These are phyloP conservation scores for Parochlus steinenii DNA, from an alignment of 2,888 invertebrate genomes.

Conservation along the genomic window DNA sequence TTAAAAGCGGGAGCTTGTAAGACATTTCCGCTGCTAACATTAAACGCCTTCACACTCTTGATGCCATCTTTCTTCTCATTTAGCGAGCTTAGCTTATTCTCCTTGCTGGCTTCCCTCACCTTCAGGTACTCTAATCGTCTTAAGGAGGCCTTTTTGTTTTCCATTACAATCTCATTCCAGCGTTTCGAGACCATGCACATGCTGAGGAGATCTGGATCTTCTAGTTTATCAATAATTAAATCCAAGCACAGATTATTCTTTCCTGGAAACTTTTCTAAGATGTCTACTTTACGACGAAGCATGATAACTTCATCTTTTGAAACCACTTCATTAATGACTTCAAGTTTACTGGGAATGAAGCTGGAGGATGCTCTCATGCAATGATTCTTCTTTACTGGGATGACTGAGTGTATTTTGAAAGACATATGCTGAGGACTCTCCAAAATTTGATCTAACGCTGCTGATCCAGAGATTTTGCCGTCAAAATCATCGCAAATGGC, in stretches of 20 bases:
- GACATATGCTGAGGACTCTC: too few relatives aligned
- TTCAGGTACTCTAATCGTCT: conserved; percentile 11
- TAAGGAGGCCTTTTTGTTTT: conserved; percentile 1
- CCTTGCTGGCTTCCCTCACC: neutral
- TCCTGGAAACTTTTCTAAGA: conserved; percentile 1
- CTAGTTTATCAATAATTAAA: neutral
- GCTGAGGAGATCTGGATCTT: neutral
- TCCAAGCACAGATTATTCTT: neutral
- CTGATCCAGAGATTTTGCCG: conserved; percentile 6
- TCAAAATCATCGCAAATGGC: too few relatives aligned
- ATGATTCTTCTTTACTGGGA: conserved; percentile 2
- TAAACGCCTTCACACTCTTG: too few relatives aligned
- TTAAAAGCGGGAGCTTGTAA: too few relatives aligned
- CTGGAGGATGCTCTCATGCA: too few relatives aligned
- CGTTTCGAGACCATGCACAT: conserved; percentile 9
- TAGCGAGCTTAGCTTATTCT: conserved; percentile 9
- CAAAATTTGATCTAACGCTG: too few relatives aligned
- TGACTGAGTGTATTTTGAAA: too few relatives aligned
- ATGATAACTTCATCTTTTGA: neutral
- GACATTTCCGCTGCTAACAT: too few relatives aligned
- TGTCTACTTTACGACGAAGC: conserved; percentile 4
- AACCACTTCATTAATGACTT: neutral
- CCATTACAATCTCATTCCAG: conserved; percentile 2
- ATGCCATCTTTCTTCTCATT: too few relatives aligned
- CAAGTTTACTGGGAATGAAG: neutral